These are phyloP conservation scores for Telenomus remus DNA, from an alignment of 1,140 invertebrate species.

Conservation along the genomic window DNA sequence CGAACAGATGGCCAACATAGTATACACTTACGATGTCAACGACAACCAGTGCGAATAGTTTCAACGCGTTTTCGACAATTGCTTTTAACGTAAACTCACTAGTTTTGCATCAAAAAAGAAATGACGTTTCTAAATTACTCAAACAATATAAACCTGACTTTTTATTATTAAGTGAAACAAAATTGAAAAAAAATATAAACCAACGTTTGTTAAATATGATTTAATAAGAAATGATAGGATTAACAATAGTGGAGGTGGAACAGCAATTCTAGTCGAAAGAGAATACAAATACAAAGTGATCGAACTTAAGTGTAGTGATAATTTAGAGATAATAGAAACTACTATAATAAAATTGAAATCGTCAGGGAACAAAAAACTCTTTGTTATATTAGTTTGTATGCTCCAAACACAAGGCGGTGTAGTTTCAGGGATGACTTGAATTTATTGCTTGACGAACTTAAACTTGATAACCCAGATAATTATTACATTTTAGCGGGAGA, in stretches of 20 bases:
- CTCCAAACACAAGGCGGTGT: too few relatives aligned
- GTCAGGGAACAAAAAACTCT: not conserved
- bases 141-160: not conserved
- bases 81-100: slow-evolving; percentile 49
- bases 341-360: too few relatives aligned
- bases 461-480: not conserved
- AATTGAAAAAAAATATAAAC: slow-evolving; percentile 2
- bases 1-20: too few relatives aligned
- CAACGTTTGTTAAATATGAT: not conserved
- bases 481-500: not conserved
- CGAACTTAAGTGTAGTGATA: too few relatives aligned
- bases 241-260: not conserved
- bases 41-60: too few relatives aligned
- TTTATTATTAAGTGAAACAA: slow-evolving; percentile 6
- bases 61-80: too few relatives aligned
- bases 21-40: too few relatives aligned
- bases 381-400: not conserved
- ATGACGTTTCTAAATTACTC: not conserved
- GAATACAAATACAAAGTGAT: not conserved
- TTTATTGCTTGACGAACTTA: not conserved
- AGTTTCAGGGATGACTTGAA: not conserved
- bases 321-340: too few relatives aligned
- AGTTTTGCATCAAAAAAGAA: slow-evolving; percentile 28
- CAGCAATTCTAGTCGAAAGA: slow-evolving; percentile 3
- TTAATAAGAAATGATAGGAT: slow-evolving; percentile 5